A percentile compares a stretch with the other conserved stretches of the same genome.
phyloP scores from a whole-genome alignment of 2,113 vertebrate species.

The Tetraodon nigroviridis region DNA sequence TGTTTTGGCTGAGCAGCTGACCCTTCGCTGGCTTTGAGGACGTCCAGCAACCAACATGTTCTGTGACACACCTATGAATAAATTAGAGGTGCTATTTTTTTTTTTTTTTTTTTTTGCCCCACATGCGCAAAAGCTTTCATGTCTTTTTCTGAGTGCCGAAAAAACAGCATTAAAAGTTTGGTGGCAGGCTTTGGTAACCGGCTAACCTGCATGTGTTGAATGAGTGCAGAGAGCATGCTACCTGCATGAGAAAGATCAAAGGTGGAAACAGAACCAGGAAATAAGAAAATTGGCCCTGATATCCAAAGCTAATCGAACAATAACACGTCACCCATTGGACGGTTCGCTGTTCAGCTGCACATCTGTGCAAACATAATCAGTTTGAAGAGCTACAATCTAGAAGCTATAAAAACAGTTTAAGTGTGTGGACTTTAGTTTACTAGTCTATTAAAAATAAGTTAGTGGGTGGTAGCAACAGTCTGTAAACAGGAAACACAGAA shows the following conservation, averaged over 20 bases:
- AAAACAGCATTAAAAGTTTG: background rate
- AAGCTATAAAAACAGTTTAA: background rate
- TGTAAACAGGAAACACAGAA: background rate
- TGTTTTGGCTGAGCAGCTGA: constrained; percentile 32
- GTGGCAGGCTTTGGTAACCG: background rate
- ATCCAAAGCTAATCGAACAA: background rate
- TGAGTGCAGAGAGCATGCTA: no score
- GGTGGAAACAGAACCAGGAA: background rate
- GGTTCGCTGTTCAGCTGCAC: background rate
- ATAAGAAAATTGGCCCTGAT: background rate
- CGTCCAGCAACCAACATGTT: constrained; percentile 23
- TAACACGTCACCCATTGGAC: background rate
- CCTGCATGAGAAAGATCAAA: no score
- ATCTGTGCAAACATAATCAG: background rate
- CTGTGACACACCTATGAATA: constrained; percentile 60
- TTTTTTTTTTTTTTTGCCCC: background rate
- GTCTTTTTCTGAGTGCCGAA: background rate
- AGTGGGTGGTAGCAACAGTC: no score
- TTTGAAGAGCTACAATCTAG: no score
- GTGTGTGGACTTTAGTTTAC: background rate
- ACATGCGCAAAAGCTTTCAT: constrained; percentile 13
- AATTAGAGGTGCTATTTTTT: constrained; percentile 42
- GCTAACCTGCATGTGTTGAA: no score
- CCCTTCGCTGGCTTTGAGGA: constrained; percentile 2
- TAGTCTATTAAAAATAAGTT: no score